Percentiles rank a stretch among this genome's conserved stretches.
Evolutionary conservation across 2,797 vertebrate species (phyloP).

Genomic region (Pteropus rufus): DNA sequence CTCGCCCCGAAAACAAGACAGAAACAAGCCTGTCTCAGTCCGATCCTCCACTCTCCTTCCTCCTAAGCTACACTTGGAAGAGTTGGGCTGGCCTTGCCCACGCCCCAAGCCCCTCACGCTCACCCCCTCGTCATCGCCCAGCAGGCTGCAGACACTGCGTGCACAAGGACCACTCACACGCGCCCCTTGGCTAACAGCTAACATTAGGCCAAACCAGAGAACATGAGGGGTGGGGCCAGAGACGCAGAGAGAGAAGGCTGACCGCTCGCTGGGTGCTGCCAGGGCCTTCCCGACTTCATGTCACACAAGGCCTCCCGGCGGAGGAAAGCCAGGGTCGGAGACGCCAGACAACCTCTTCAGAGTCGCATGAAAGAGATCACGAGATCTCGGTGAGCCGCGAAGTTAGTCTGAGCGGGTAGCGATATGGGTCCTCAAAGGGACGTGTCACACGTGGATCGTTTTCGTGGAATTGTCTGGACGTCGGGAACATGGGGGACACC

Average conservation of each 20-base stretch:
- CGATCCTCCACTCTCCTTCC: not conserved
- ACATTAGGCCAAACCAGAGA: not conserved
- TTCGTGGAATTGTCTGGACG: not conserved
- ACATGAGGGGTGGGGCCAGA: accelerated
- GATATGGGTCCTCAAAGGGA: not conserved
- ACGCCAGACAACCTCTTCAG: not conserved
- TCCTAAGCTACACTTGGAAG: not conserved
- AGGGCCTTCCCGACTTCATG: not conserved
- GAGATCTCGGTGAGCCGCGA: not conserved
- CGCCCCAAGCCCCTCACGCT: not conserved
- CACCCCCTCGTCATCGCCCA: not conserved
- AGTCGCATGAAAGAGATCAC: not conserved
- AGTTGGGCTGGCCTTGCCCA: not conserved
- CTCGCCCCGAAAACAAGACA: not conserved
- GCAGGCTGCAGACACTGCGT: not conserved
- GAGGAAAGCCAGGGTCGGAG: not conserved
- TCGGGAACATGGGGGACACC: not conserved
- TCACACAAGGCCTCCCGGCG: not conserved
- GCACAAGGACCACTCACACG: not conserved
- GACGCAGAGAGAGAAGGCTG: no score
- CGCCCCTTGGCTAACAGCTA: not conserved
- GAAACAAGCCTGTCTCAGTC: not conserved
- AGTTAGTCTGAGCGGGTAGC: not conserved
- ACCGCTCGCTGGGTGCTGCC: accelerated
- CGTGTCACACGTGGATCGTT: not conserved